phyloP scores from a whole-genome alignment of 2,797 vertebrate genomes.

The Pangasius macronema region DNA sequence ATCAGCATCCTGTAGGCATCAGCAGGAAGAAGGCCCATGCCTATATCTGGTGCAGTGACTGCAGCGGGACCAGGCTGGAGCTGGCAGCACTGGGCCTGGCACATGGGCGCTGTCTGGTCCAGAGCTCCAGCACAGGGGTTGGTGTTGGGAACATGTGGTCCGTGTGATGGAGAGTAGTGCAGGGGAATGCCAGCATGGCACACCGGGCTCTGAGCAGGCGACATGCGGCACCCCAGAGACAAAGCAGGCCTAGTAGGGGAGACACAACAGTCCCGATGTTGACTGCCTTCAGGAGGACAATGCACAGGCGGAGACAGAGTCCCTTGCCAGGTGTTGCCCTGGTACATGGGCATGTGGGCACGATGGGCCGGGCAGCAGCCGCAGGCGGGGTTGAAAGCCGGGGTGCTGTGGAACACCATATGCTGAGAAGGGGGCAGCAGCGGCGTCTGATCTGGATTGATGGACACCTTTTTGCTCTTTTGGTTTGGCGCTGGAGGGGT shows the following conservation, averaged over 20 bases:
- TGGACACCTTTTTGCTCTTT: constrained; percentile 59
- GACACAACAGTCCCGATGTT: constrained; percentile 65
- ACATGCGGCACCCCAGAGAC: constrained; percentile 61
- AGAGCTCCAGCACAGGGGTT: constrained; percentile 53
- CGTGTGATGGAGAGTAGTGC: constrained; percentile 59
- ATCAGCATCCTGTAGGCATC: constrained; percentile 85
- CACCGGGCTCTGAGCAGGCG: constrained; percentile 66
- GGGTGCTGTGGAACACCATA: constrained; percentile 74
- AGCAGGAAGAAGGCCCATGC: constrained; percentile 70
- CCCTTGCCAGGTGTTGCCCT: constrained; percentile 69
- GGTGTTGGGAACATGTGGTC: constrained; percentile 53
- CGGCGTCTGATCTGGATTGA: constrained; percentile 63
- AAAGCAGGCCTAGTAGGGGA: constrained; percentile 58
- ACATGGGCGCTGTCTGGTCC: constrained; percentile 54
- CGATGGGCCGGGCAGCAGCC: constrained; percentile 74
- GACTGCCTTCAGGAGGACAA: constrained; percentile 52
- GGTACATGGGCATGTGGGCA: constrained; percentile 64
- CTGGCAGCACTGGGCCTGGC: constrained; percentile 61
- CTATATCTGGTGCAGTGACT: not conserved
- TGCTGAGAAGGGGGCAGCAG: constrained; percentile 53
- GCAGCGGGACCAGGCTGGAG: constrained; percentile 53
- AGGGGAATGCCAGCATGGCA: constrained; percentile 67
- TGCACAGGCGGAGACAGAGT: constrained; percentile 44
- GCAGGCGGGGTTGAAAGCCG: constrained; percentile 63
- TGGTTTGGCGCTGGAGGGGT: constrained; percentile 38